Evolutionary conservation across 2,888 invertebrate species (phyloP).

Genomic region (Magallana nippona): DNA sequence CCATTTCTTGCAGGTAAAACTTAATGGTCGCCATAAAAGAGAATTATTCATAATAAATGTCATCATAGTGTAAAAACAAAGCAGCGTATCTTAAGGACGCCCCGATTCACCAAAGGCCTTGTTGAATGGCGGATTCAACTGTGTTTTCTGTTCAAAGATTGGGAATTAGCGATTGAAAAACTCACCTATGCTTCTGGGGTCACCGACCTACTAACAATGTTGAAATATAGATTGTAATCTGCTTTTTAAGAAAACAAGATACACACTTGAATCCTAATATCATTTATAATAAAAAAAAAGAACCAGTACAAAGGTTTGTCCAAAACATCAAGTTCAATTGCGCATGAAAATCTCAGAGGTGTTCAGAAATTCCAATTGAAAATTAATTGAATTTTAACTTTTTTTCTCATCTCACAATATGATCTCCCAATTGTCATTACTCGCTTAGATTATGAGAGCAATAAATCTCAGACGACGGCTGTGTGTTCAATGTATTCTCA

Average conservation of each 20-base stretch:
- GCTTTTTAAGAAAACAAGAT: too few relatives aligned
- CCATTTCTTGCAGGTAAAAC: neutral
- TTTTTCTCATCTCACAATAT: neutral
- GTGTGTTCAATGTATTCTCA: neutral
- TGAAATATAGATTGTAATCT: too few relatives aligned
- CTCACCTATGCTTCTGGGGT: too few relatives aligned
- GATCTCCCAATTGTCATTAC: neutral
- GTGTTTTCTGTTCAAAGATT: too few relatives aligned
- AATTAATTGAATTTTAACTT: neutral
- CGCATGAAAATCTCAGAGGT: too few relatives aligned
- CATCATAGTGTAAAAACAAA: constrained; percentile 1
- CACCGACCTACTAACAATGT: too few relatives aligned
- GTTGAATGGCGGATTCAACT: neutral
- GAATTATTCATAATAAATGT: constrained; percentile 1
- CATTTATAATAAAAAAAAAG: too few relatives aligned
- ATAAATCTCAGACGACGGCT: neutral
- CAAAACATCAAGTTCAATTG: too few relatives aligned
- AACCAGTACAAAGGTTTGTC: too few relatives aligned
- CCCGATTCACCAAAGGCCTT: neutral
- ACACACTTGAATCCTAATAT: too few relatives aligned
- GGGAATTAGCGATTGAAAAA: too few relatives aligned
- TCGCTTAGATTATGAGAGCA: neutral
- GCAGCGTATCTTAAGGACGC: neutral
- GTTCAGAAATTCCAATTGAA: neutral
- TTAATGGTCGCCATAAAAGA: neutral